phyloP scores from a whole-genome alignment of 1,140 invertebrate species.

The Leucophenga varia region DNA sequence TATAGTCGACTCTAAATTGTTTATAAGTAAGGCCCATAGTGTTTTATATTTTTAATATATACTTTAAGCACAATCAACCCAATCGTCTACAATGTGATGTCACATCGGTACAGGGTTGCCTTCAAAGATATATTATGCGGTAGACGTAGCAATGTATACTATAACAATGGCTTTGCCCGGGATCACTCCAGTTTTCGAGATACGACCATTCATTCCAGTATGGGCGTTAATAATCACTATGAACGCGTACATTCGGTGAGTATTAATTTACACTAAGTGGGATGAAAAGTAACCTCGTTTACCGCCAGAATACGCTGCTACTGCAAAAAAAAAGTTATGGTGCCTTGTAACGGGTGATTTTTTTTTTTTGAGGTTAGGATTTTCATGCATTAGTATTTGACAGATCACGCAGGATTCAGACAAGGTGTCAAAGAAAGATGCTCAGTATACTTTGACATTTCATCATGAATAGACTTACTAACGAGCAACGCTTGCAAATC shows the following conservation, averaged over 20 bases:
- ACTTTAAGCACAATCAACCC: conserved; percentile 76
- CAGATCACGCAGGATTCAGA: no score
- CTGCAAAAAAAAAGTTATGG: no score
- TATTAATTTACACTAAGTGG: not conserved
- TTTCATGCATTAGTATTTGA: no score
- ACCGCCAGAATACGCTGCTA: no score
- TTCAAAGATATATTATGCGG: conserved; percentile 73
- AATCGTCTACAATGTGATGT: conserved; percentile 91
- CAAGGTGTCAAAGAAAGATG: not conserved
- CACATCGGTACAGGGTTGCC: conserved; percentile 74
- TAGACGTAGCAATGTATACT: conserved; percentile 42
- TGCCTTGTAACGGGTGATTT: no score
- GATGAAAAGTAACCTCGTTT: no score
- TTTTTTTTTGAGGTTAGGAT: no score
- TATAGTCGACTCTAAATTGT: no score
- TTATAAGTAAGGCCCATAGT: no score
- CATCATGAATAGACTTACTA: no score
- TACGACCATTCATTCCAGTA: conserved; percentile 42
- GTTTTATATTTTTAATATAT: conserved; percentile 1
- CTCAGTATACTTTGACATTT: no score
- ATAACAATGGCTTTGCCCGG: conserved; percentile 57
- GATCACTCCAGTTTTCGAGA: conserved; percentile 64
- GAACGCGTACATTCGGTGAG: conserved; percentile 40
- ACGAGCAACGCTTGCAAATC: no score
- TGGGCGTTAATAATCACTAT: conserved; percentile 25